A percentile compares a stretch with the other conserved stretches of the same genome.
These are phyloP conservation scores for Thalpophila matura DNA, from an alignment of 2,888 invertebrate genomes.

Conservation along the genomic window DNA sequence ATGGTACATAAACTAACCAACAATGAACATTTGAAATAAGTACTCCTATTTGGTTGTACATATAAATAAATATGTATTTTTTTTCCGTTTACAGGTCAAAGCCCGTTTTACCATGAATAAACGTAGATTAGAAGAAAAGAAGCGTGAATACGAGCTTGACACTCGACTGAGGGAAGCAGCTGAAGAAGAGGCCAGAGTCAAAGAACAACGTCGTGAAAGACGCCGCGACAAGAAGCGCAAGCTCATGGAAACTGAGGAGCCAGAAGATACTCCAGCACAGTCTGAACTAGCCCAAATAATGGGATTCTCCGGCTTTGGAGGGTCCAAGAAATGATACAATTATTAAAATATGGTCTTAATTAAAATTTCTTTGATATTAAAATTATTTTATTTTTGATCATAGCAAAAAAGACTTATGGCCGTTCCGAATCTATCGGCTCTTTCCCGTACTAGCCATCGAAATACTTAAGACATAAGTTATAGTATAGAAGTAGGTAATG, in stretches of 20 bases:
- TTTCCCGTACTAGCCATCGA: too few species aligned
- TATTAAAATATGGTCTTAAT: constrained; percentile 26
- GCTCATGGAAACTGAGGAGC: constrained; percentile 92
- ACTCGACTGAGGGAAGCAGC: constrained; percentile 97
- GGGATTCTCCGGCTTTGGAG: constrained; percentile 98
- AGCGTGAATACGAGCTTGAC: constrained; percentile 98
- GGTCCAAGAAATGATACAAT: constrained; percentile 93
- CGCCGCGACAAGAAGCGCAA: constrained; percentile 97
- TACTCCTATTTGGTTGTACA: too few species aligned
- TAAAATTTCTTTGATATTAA: constrained; percentile 44
- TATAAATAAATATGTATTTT: too few species aligned
- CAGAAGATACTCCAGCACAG: constrained; percentile 88
- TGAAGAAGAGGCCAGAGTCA: constrained; percentile 98
- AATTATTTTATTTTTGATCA: constrained; percentile 2
- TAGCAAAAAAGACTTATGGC: background rate
- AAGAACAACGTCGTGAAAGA: constrained; percentile 96
- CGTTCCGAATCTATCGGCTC: too few species aligned
- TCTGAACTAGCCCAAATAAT: constrained; percentile 96
- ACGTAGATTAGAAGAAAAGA: constrained; percentile 98
- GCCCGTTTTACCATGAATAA: constrained; percentile 98
- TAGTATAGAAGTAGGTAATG: too few species aligned
- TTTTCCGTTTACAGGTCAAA: constrained; percentile 91
- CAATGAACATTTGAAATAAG: too few species aligned
- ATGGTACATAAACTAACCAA: too few species aligned
- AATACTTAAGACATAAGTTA: too few species aligned